Evolutionary conservation across 37 sponge, comb jelly and placozoan genomes (phyloP).

Genomic region (Dysidea cf. avara): DNA sequence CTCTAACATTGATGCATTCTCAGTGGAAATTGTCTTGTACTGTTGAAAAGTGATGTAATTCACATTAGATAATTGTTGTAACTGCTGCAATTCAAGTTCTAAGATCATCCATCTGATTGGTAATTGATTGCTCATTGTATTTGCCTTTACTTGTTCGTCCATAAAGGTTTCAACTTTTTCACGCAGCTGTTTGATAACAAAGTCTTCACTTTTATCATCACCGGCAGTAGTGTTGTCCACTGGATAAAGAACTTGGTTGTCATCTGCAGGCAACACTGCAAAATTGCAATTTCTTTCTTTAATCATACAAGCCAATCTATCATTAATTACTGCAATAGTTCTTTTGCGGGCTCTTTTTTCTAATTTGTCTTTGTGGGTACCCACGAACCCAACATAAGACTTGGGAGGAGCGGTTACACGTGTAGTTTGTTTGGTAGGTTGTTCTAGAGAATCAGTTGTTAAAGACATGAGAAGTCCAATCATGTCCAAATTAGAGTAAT

Average conservation of each 20-base stretch:
- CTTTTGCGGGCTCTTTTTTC: too few species aligned
- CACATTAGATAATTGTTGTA: not conserved
- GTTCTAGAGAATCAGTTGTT: too few species aligned
- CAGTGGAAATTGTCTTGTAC: constrained; percentile 14
- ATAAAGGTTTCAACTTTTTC: constrained; percentile 31
- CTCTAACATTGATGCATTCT: constrained; percentile 10
- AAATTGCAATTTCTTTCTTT: not conserved
- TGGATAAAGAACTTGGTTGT: not conserved
- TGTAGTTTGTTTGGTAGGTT: too few species aligned
- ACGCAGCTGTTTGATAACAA: constrained; percentile 6
- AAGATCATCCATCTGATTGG: constrained; percentile 55
- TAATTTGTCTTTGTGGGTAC: constrained; percentile 51
- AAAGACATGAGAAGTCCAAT: too few species aligned
- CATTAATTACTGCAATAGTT: not conserved
- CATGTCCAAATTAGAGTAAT: too few species aligned
- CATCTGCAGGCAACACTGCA: not conserved
- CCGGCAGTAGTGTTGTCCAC: constrained; percentile 65
- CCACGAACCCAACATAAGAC: constrained; percentile 36
- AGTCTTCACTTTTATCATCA: constrained; percentile 25
- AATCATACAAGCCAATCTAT: not conserved
- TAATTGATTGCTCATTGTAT: constrained; percentile 8
- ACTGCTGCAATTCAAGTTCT: constrained; percentile 21
- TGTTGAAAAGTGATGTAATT: constrained; percentile 8
- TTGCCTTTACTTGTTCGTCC: not conserved
- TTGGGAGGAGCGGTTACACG: not conserved